Evolutionary conservation across 2,888 invertebrate genomes (phyloP).

Genomic region (Philonicus albiceps): DNA sequence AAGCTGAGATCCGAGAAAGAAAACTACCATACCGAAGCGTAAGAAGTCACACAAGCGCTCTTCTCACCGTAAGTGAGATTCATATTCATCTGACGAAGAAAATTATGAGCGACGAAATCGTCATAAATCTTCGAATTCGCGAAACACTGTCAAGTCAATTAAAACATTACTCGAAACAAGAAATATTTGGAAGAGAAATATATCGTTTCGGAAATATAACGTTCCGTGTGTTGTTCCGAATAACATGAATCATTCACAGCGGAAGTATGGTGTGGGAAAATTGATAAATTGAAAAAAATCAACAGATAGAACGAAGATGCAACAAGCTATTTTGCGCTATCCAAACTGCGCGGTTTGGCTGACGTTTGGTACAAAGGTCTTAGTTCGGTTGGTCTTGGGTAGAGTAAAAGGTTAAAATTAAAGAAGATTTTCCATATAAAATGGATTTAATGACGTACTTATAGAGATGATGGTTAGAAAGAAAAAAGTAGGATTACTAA

Average conservation of each 20-base stretch:
- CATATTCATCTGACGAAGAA: no score
- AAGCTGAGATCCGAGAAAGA: no score
- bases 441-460: neutral
- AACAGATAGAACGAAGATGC: neutral
- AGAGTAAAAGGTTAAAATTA: neutral
- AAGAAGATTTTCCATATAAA: neutral
- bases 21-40: no score
- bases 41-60: no score
- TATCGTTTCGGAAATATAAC: no score
- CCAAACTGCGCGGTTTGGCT: neutral
- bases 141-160: no score
- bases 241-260: neutral
- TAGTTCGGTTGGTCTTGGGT: neutral
- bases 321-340: neutral
- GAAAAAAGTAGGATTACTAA: neutral
- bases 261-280: neutral
- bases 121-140: no score
- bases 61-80: no score
- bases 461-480: neutral
- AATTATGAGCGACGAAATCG: no score
- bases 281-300: neutral
- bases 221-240: neutral
- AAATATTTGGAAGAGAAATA: no score
- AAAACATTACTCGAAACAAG: no score
- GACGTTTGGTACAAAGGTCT: neutral